A percentile compares a stretch with the other conserved stretches of the same genome.
Conservation (phyloP, 2,113 vertebrate species). For the Parotia lawesii region DNA sequence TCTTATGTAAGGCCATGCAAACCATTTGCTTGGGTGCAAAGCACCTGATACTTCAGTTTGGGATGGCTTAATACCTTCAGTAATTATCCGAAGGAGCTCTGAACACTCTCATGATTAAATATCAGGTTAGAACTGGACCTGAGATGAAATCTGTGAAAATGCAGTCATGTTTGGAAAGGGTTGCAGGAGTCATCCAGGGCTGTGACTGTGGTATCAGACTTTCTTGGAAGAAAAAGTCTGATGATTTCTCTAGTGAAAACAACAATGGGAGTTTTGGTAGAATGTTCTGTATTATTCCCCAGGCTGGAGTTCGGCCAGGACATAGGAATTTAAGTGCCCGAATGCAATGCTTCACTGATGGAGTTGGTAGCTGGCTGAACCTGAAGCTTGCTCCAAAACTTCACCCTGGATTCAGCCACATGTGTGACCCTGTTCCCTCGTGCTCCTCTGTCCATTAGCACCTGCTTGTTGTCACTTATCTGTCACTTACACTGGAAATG, state of each 20-base stretch:
- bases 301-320: background rate
- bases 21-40: background rate
- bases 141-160: slow-evolving; percentile 25
- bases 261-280: background rate
- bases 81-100: background rate
- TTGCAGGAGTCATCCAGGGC: background rate
- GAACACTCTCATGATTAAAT: background rate
- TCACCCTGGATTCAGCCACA: background rate
- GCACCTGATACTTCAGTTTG: background rate
- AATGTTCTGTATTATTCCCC: background rate
- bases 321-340: background rate
- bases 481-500: slow-evolving; percentile 19
- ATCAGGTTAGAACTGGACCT: slow-evolving; percentile 6
- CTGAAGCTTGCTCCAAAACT: background rate
- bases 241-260: background rate
- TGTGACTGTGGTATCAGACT: background rate
- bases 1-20: background rate
- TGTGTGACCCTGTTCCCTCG: background rate
- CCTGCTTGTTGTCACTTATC: slow-evolving; percentile 6
- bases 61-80: background rate
- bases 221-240: background rate
- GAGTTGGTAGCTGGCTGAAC: background rate
- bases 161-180: background rate
- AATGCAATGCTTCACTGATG: background rate
- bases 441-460: background rate